A percentile compares a stretch with the other conserved stretches of the same genome.
Conservation (phyloP, 2,113 vertebrate species). For the Larimichthys crocea region DNA sequence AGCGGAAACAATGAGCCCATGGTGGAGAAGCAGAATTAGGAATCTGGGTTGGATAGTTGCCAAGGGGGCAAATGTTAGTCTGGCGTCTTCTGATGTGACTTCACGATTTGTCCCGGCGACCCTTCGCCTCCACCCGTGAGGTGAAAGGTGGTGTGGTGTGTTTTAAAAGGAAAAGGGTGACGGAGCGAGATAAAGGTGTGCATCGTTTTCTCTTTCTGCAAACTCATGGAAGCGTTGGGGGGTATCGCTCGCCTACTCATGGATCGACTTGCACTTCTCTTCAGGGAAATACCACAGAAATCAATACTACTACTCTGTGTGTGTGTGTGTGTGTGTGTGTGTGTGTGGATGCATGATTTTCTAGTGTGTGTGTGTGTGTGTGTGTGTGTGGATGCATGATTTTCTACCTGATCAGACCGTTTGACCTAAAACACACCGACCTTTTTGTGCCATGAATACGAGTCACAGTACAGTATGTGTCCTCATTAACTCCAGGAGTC, state of each 20-base stretch:
- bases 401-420: background rate
- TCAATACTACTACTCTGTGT: conserved; percentile 69
- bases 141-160: background rate
- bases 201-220: conserved; percentile 46
- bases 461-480: background rate
- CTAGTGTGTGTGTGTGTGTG: no score
- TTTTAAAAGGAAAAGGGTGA: background rate
- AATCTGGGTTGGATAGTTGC: conserved; percentile 31
- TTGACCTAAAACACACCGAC: background rate
- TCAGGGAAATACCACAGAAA: conserved; percentile 62
- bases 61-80: conserved; percentile 8
- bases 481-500: background rate
- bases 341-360: no score
- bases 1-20: conserved; percentile 40
- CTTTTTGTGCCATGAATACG: background rate
- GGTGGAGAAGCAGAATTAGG: conserved; percentile 28
- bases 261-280: conserved; percentile 56
- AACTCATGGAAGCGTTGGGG: conserved; percentile 39
- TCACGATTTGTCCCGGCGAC: background rate
- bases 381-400: background rate
- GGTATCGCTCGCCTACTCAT: conserved; percentile 54
- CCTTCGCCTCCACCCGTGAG: conserved; percentile 4
- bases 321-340: conserved; percentile 7
- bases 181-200: conserved; percentile 35
- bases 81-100: background rate